Base-by-base conservation (phyloP, 2,888 invertebrate species). In the Sisyra terminalis region DNA sequence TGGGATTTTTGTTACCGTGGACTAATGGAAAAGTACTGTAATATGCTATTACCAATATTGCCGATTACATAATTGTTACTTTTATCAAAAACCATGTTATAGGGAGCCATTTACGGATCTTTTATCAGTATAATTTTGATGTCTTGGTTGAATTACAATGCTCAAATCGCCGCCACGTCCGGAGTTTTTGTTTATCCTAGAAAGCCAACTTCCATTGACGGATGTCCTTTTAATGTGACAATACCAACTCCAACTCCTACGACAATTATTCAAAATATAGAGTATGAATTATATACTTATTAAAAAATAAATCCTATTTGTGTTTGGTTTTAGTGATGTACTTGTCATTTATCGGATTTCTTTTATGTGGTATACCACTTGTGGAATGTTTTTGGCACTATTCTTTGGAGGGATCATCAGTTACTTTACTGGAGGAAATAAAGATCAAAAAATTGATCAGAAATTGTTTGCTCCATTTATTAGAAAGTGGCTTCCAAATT, bases 1-100 rank as follows among this genome's bases (percentile, higher is more conserved):
- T 78, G 55, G 80, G 79, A 10, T 66, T 80, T 44, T 60, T 79
- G 52, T 58, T 80, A 47, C 79, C 81, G 0, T 78, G 74, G 73
- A 66, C 75, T 1, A 73, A 70, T 50, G 65, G 70, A 17, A 69
- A 64, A 59, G 75, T 72, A 58, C 52, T 52, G n/a, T n/a, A n/a
- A n/a, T n/a, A n/a, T n/a, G n/a, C n/a, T n/a, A n/a, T n/a, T n/a
- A n/a, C n/a, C n/a, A n/a, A n/a, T n/a, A n/a, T n/a, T n/a, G n/a
- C n/a, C n/a, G 17, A 14, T 37, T 31, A 18, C n/a, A n/a, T n/a
- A n/a, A n/a, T n/a, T n/a, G n/a, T n/a, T 13, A 9, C 32, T 40
- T 8, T n/a, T n/a, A n/a, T n/a, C n/a, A n/a, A n/a, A n/a, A n/a
- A n/a, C n/a, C n/a, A n/a, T n/a, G n/a, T n/a, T n/a, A n/a, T n/a